phyloP scores from a whole-genome alignment of 2,113 vertebrate species.

The Serilophus lunatus region DNA sequence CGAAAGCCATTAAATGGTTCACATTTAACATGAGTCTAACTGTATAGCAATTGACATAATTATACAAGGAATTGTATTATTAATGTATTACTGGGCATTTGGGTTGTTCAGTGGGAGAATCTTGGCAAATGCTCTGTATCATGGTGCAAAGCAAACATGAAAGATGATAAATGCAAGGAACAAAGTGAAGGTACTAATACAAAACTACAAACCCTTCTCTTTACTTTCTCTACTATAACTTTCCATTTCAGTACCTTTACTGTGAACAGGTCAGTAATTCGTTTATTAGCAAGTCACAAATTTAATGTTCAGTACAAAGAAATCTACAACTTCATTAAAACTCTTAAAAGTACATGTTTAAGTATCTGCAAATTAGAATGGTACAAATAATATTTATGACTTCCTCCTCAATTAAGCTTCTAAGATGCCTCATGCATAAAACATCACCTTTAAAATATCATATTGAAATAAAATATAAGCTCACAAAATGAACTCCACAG shows the following conservation, averaged over 20 bases:
- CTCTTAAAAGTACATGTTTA: not conserved
- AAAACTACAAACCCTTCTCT: not conserved
- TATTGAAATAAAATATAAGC: not conserved
- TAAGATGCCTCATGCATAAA: not conserved
- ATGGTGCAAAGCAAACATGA: not conserved
- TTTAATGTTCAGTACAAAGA: not conserved
- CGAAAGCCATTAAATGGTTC: not conserved
- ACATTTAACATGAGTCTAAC: not conserved
- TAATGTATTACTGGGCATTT: not conserved
- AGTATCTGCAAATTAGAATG: not conserved
- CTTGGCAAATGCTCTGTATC: not conserved
- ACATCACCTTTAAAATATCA: constrained; percentile 7
- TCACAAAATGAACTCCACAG: not conserved
- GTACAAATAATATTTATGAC: not conserved
- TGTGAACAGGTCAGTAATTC: not conserved
- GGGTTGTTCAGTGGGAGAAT: not conserved
- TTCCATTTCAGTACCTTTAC: not conserved
- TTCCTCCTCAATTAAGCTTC: not conserved
- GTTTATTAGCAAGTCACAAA: not conserved
- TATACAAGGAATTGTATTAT: not conserved
- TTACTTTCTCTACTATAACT: not conserved
- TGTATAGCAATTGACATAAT: not conserved
- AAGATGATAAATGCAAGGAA: not conserved
- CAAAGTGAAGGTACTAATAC: not conserved
- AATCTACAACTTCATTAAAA: not conserved